Evolutionary conservation across 2,888 invertebrate genomes (phyloP), one percentile per base, ranked within the genome.

Genomic region (Tetrapedia diversipes): DNA sequence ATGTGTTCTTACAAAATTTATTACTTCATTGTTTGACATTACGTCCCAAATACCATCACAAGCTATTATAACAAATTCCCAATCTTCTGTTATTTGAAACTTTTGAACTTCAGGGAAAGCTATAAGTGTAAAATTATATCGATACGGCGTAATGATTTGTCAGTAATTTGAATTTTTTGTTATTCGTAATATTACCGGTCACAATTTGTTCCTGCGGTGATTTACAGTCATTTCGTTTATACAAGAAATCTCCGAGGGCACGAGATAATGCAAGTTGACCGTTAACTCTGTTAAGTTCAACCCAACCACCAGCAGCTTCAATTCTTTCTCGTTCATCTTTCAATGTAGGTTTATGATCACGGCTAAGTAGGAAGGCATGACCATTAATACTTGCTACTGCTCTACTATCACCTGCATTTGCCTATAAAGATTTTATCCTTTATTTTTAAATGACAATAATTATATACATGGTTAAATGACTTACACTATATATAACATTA

Each of bases 31-130:
- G 92, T 97, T 99, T 59, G 95, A 96, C 93, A 99, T 94, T 29
- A 99, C 99, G 92, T 99, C 99, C 99, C 99, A 99, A 85, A 99
- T 99, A 32, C 99, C 99, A 92, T 99, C 99, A 92, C 99, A 99
- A 0, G 99, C 99, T 86, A 99, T 93, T 43, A 99, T 95, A 67
- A 99, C 94, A 91, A 99, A 99, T 93, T 99, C 99, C 96, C 98
- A 98, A 78, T 98, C 97, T n/a, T 95, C 94, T 49, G 94, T 96
- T 80, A 99, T 92, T 73, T 95, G 94, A 80, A 95, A 94, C 54
- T 95, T 95, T 91, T 96, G 95, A 4, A 99, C 96, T 90, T 99
- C 99, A 0, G 99, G 99, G 89, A 95, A 96, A 0, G 99, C 99
- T 98, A 91, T 0, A 91, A 92, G 92, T 47, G 34, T 10, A 24